These are phyloP conservation scores for Azemiops feae DNA, from an alignment of 2,113 vertebrate species.

Conservation along the genomic window DNA sequence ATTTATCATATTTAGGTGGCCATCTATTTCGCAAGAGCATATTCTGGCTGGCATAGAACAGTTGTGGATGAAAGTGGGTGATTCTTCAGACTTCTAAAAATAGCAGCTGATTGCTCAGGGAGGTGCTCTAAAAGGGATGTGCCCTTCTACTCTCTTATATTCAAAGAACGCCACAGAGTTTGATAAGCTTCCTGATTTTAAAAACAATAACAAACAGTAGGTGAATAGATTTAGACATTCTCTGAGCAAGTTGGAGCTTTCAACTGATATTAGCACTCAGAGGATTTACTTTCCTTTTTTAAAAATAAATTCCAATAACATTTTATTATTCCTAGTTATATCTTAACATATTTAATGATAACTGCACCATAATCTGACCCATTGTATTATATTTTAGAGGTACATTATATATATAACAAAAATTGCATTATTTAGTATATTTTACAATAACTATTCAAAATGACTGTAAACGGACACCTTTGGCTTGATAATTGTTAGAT, in stretches of 20 bases:
- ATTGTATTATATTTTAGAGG: background rate
- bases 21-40: background rate
- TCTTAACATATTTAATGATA: background rate
- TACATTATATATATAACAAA: background rate
- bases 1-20: background rate
- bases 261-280: background rate
- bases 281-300: background rate
- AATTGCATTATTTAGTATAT: background rate
- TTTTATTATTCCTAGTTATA: background rate
- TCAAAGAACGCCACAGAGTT: background rate
- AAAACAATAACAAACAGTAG: background rate
- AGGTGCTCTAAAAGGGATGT: no score
- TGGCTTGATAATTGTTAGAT: background rate
- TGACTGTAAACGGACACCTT: background rate
- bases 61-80: background rate
- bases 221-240: background rate
- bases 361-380: background rate
- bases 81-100: background rate
- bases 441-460: constrained; percentile 1
- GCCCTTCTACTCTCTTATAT: background rate
- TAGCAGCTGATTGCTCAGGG: background rate
- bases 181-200: background rate
- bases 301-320: background rate
- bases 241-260: background rate
- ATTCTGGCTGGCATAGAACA: background rate